Evolutionary conservation across 2,797 vertebrate genomes (phyloP).

Genomic region (Chrysolophus pictus): DNA sequence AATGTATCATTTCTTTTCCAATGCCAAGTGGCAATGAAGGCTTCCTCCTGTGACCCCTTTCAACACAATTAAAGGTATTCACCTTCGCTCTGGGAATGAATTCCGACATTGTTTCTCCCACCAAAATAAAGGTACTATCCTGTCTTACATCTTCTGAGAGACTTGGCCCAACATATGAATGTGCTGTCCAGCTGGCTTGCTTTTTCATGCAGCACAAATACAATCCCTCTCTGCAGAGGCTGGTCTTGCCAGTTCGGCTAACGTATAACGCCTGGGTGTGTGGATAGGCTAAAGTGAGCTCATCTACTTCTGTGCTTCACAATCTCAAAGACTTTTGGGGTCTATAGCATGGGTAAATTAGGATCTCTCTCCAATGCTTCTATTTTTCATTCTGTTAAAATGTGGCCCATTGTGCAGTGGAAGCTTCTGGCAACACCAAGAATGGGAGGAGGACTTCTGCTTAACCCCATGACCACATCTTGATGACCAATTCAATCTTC

Average conservation of each 20-base stretch:
- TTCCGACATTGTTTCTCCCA: neutral
- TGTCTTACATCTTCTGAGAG: neutral
- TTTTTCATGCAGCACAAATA: neutral
- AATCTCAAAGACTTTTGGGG: neutral
- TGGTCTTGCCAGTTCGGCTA: neutral
- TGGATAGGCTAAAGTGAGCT: neutral
- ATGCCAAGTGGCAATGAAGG: neutral
- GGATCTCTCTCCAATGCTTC: neutral
- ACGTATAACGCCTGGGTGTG: rapidly evolving
- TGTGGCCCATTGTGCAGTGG: neutral
- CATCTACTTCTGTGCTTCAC: neutral
- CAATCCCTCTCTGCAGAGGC: neutral
- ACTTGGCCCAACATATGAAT: neutral
- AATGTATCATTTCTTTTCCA: neutral
- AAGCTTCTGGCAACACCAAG: neutral
- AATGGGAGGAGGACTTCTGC: neutral
- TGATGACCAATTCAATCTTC: neutral
- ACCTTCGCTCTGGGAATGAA: neutral
- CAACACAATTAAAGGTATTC: neutral
- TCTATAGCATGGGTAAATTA: neutral
- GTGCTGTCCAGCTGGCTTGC: neutral
- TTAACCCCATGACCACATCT: neutral
- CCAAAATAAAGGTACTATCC: neutral
- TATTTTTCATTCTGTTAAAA: neutral
- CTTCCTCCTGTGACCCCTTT: neutral